Evolutionary conservation across 2,888 invertebrate genomes (phyloP), one percentile per base, ranked within the genome.

Genomic region (Hecatera dysodea): DNA sequence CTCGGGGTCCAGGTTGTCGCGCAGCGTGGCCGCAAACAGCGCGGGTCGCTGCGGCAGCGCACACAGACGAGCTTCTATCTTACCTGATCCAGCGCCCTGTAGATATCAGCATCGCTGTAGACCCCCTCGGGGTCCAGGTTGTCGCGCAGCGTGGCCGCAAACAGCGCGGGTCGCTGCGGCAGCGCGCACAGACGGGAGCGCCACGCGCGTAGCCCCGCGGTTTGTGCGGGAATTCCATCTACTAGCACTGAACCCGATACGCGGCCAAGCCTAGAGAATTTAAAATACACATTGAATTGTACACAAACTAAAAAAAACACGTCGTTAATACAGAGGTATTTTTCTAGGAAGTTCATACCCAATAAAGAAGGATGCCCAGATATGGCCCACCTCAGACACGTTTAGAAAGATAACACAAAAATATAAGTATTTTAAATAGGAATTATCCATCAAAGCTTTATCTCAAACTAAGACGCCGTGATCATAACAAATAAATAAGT

Each of bases 1-100:
- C 87, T 97, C 97, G 0, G 98, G 98, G 91, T 98, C 98, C 52
- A 98, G 93, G 91, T 98, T 98, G 78, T 97, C 97, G 0, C 22
- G 48, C 48, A 48, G 48, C 48, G 48, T 48, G 48, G 48, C 48
- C 22, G 48, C 48, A 22, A 48, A 48, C 22, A 48, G 48, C 48
- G 48, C 48, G 22, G 11, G 48, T n/a, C 22, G 39, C 39, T 39
- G 15, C 5, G 39, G 39, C 15, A 39, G 39, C 39, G 15, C 39
- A 6, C 39, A 15, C 39, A 39, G 39, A 2, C 15, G 39, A 15
- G 39, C 5, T 39, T 39, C 5, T 12, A 15, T 39, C 69, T 39
- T 3, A 95, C 97, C 93, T 98, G 97, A 63, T 97, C 97, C 17
- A 98, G 89, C 0, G 97, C 98, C 48, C 94, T 94, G 97, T 98